Evolutionary conservation across 37 sponge, comb jelly and placozoan species (phyloP), one percentile per base, ranked within the genome.

Genomic region (Crambe crambe): DNA sequence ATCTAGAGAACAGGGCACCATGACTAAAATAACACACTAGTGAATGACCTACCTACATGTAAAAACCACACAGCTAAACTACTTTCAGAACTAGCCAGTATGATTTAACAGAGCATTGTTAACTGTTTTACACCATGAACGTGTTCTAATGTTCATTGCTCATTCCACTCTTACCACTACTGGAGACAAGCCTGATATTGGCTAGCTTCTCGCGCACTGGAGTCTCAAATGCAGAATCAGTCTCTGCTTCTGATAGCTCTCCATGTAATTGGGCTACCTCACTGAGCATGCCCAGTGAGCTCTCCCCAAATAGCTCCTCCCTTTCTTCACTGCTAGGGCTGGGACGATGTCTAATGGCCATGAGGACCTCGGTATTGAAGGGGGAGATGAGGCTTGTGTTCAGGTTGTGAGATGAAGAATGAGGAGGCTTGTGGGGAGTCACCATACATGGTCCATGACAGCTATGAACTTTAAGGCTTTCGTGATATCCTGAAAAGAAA

Each of bases 211-310:
- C 39, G 4, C 58, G 75, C 37, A 75, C 58, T 5, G 75, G 39
- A 37, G 59, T 35, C 23, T 42, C 71, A 2, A 35, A 2, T 1
- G n/a, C 36, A 58, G 75, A 56, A 47, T 47, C n/a, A 30, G 35
- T 17, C 32, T 57, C 32, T 31, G 39, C 23, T 36, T 34, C 58
- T 10, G 43, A 64, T 44, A 77, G 40, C 72, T 70, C 81, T 23
- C 81, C 35, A 40, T 80, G 72, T 21, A 59, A 80, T 72, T 69
- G 29, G 37, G 81, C 81, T 61, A 82, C 82, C 37, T 73, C 73
- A 62, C 82, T 82, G 34, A 82, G 74, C 82, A 82, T 82, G 15
- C 82, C 82, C 36, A 82, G 74, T 43, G 82, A 82, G 51, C 37
- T 39, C 15, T 73, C 69, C 6, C 38, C 29, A 29, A 57, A 31